Base-by-base conservation (phyloP, 2,888 invertebrate genomes). In the Drosophila cognata region DNA sequence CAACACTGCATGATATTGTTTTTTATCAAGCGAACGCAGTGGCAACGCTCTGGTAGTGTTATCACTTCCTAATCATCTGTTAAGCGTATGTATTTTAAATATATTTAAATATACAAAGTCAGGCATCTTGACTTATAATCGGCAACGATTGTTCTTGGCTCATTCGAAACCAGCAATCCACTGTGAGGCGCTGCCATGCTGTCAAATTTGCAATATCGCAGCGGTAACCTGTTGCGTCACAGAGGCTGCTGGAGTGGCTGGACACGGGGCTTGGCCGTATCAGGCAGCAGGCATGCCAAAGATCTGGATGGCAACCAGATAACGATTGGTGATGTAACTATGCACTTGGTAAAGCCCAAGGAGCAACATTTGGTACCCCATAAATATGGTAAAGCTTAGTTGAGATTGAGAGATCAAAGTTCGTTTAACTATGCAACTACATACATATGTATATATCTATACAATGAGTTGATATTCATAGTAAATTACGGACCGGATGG, bases 281-380 rank as follows among this genome's bases (percentile, higher is more conserved):
- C 76, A 50, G 51, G 66, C 16, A 68, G 41, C 10, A 36, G 55
- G 21, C 60, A 50, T 50, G 79, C 72, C 61, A 94, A 94, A 81
- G 41, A 57, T 29, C 94, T 29, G 5, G 29, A 38, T 57, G 29
- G n/a, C 29, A 57, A 4, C 13, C 36, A 94, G 92, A 95, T 97
- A 55, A 95, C 95, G 43, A 96, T 97, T 82, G 97, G 96, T 80
- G 95, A 96, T 93, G 95, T 97, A 77, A 94, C 95, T 41, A 96
- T 96, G 92, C 94, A 94, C 60, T 89, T 95, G n/a, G 94, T 93
- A 72, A 90, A 93, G 53, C 95, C 97, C 0, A 95, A 95, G 84
- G 94, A 95, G 91, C 95, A 95, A 4, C 96, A 98, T 94, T 95
- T 96, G 92, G 97, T 99, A n/a, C 98, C 99, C 0, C 91, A 91